Percentiles rank a stretch among this genome's conserved stretches.
These are phyloP conservation scores for Cheiracanthium punctorium DNA, from an alignment of 2,888 invertebrate species.

Conservation along the genomic window DNA sequence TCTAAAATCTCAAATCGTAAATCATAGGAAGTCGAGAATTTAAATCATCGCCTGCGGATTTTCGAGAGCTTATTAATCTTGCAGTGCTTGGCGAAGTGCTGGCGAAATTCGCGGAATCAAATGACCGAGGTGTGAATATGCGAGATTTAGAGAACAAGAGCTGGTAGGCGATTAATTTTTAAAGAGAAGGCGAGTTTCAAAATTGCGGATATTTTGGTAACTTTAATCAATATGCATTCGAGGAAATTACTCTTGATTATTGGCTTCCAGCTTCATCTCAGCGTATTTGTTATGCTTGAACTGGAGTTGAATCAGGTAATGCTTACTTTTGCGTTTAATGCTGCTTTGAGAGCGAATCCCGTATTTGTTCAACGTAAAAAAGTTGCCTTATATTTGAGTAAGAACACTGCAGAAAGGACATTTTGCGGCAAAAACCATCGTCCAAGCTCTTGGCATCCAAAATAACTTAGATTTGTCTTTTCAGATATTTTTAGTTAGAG, in stretches of 20 bases:
- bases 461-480: no score
- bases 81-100: neutral
- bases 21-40: slow-evolving; percentile 2
- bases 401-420: no score
- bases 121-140: neutral
- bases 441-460: no score
- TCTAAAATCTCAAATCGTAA: slow-evolving; percentile 1
- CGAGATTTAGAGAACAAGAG: neutral
- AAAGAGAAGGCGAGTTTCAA: neutral
- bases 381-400: no score
- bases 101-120: neutral
- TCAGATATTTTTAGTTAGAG: no score
- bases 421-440: no score
- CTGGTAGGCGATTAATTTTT: neutral
- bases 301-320: no score
- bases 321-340: no score
- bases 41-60: slow-evolving; percentile 15
- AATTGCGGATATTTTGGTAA: neutral
- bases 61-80: slow-evolving; percentile 11
- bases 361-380: no score
- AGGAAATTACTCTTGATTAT: slow-evolving; percentile 3
- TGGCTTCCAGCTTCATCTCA: neutral
- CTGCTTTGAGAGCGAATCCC: no score
- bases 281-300: neutral
- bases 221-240: neutral